Evolutionary conservation across 2,888 invertebrate species (phyloP).

Genomic region (Andrena bucephala): DNA sequence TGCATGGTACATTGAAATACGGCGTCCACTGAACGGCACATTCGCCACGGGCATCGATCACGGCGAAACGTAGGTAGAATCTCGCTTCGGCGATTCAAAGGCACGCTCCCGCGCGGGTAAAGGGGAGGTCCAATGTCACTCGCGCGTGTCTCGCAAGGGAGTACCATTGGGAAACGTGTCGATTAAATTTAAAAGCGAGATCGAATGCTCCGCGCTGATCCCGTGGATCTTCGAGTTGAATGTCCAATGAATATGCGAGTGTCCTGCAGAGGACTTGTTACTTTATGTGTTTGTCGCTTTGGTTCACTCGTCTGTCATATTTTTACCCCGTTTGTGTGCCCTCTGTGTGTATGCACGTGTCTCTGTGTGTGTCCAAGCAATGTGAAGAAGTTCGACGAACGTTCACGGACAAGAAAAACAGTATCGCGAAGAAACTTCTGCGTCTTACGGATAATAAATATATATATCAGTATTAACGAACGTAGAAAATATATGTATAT

Average conservation of each 20-base stretch:
- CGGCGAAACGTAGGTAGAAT: neutral
- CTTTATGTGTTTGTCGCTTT: neutral
- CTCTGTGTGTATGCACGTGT: neutral
- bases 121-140: neutral
- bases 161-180: neutral
- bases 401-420: constrained; percentile 39
- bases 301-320: neutral
- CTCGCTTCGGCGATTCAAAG: constrained; percentile 1
- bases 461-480: constrained; percentile 54
- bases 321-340: neutral
- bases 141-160: too few species aligned
- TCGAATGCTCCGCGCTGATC: constrained; percentile 23
- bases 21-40: neutral
- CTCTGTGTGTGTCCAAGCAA: constrained; percentile 24
- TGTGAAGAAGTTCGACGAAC: constrained; percentile 31
- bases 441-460: constrained; percentile 42
- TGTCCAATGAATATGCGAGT: neutral
- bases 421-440: constrained; percentile 51
- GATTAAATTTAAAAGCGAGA: constrained; percentile 1
- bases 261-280: neutral
- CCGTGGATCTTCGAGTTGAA: neutral
- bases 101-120: neutral
- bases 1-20: constrained; percentile 25
- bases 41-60: neutral
- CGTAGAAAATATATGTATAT: constrained; percentile 62